Conservation (phyloP, 2,888 invertebrate species). For the Leptinotarsa juncta region DNA sequence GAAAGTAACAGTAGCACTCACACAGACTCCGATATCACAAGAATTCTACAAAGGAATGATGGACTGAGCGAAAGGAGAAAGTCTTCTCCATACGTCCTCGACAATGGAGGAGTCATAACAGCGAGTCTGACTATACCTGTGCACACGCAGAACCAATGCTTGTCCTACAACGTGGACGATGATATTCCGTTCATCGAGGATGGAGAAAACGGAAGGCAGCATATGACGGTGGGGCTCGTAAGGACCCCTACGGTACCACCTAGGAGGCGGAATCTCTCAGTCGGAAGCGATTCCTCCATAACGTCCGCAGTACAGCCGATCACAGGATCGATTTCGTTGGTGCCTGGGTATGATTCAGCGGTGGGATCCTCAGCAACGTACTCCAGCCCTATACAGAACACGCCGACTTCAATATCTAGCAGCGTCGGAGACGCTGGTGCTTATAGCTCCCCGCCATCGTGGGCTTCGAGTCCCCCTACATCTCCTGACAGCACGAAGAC, state of each 20-base stretch:
- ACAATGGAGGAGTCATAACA: conserved; percentile 77
- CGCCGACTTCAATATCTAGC: conserved; percentile 63
- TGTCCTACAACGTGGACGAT: conserved; percentile 71
- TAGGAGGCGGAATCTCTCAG: conserved; percentile 66
- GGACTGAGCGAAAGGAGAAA: conserved; percentile 66
- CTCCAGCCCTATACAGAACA: conserved; percentile 68
- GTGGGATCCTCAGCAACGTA: conserved; percentile 73
- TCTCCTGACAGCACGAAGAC: conserved; percentile 70
- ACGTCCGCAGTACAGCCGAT: conserved; percentile 63
- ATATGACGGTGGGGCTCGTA: conserved; percentile 62
- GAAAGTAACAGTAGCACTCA: conserved; percentile 67
- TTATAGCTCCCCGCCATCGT: conserved; percentile 70
- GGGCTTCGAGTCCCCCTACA: conserved; percentile 71
- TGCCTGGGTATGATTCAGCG: conserved; percentile 71
- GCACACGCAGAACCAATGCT: conserved; percentile 54
- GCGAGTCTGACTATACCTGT: conserved; percentile 84
- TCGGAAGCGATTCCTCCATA: conserved; percentile 67
- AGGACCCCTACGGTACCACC: conserved; percentile 62
- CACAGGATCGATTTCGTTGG: conserved; percentile 63
- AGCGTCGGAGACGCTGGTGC: conserved; percentile 63
- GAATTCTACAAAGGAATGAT: conserved; percentile 51
- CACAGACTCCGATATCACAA: conserved; percentile 69
- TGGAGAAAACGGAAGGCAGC: conserved; percentile 60
- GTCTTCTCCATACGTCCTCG: conserved; percentile 71
- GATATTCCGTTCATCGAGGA: conserved; percentile 80